Conservation (phyloP, 2,113 vertebrate species). For the Nothoprocta perdicaria region DNA sequence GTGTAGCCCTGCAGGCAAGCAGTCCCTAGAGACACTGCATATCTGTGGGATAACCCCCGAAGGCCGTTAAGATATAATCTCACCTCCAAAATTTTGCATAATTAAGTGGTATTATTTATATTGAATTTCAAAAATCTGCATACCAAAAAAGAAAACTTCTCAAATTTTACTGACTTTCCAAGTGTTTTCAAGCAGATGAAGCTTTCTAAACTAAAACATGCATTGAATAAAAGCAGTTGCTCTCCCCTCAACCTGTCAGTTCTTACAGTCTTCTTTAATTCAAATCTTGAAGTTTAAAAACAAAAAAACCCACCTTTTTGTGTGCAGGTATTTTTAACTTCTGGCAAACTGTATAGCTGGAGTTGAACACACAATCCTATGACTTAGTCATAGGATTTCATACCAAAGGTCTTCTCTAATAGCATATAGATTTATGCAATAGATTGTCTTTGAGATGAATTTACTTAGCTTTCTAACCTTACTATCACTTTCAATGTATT, state of each 20-base stretch:
- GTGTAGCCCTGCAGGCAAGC: neutral
- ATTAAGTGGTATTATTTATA: neutral
- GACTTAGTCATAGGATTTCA: neutral
- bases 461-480: slow-evolving; percentile 21
- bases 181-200: neutral
- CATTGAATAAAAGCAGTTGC: neutral
- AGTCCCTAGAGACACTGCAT: slow-evolving; percentile 15
- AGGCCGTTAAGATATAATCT: neutral
- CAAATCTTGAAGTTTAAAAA: neutral
- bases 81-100: slow-evolving; percentile 2
- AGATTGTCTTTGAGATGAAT: slow-evolving; percentile 2
- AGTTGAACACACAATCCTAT: neutral
- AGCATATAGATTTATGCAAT: neutral
- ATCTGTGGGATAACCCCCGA: neutral
- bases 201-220: neutral
- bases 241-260: neutral
- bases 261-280: neutral
- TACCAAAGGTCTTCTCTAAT: neutral
- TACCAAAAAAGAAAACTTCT: neutral
- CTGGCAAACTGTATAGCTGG: neutral
- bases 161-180: neutral
- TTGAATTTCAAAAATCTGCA: neutral
- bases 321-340: neutral
- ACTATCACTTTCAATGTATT: slow-evolving; percentile 10
- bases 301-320: neutral